Evolutionary conservation across 2,888 invertebrate species (phyloP).

Genomic region (Drosophila histrio): DNA sequence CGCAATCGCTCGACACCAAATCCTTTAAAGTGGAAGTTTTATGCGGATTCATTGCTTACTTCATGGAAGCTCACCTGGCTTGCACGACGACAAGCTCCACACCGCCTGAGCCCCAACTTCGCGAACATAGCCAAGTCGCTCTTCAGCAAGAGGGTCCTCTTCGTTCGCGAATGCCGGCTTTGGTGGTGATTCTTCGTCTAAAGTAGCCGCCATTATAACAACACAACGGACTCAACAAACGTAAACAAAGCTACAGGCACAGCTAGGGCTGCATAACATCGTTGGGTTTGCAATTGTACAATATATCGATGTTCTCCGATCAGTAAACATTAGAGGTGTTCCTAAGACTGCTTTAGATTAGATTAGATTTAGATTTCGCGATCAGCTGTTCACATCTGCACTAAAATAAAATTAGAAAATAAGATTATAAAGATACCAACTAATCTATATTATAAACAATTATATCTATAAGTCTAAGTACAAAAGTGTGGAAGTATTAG

Average conservation of each 20-base stretch:
- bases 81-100: slow-evolving; percentile 99
- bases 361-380: no score
- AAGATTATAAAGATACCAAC: no score
- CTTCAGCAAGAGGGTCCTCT: slow-evolving; percentile 83
- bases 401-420: no score
- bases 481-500: no score
- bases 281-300: no score
- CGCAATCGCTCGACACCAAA: slow-evolving; percentile 98
- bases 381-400: no score
- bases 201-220: slow-evolving; percentile 59
- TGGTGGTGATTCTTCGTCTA: slow-evolving; percentile 64
- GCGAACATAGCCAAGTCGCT: slow-evolving; percentile 85
- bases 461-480: no score
- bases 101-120: slow-evolving; percentile 97
- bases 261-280: no score
- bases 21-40: slow-evolving; percentile 85
- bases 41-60: neutral
- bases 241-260: slow-evolving; percentile 18
- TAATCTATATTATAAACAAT: no score
- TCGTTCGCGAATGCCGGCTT: slow-evolving; percentile 53
- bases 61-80: slow-evolving; percentile 89
- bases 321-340: no score
- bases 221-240: neutral
- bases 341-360: no score
- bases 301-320: no score